Percentiles rank a stretch among this genome's conserved stretches.
These are phyloP conservation scores for Pleuronectes platessa DNA, from an alignment of 2,113 vertebrate species.

Conservation along the genomic window DNA sequence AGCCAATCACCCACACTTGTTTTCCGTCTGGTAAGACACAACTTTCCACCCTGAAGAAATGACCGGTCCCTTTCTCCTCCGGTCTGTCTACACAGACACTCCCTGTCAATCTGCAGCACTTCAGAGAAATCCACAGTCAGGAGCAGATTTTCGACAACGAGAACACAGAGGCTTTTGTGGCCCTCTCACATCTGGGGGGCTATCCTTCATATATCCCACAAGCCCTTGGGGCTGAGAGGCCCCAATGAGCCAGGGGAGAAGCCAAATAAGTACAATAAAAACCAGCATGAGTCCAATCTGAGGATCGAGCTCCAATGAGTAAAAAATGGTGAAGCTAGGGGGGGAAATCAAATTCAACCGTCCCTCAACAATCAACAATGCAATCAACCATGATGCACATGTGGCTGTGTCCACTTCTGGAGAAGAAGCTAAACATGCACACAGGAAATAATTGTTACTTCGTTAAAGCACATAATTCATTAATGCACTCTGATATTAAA, in stretches of 20 bases:
- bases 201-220: constrained; percentile 22
- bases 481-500: too few species aligned
- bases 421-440: neutral
- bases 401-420: neutral
- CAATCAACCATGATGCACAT: neutral
- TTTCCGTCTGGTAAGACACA: too few species aligned
- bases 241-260: neutral
- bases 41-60: too few species aligned
- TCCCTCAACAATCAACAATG: neutral
- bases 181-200: constrained; percentile 73
- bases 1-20: too few species aligned
- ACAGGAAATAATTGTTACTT: neutral
- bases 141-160: too few species aligned
- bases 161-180: constrained; percentile 70
- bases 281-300: neutral
- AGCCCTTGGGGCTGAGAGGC: constrained; percentile 3
- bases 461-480: too few species aligned
- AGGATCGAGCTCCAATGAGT: neutral
- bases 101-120: neutral
- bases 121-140: too few species aligned
- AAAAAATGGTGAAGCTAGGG: neutral
- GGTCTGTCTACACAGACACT: neutral
- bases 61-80: too few species aligned
- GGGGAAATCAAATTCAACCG: neutral
- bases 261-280: neutral